A percentile compares a stretch with the other conserved stretches of the same genome.
phyloP scores from a whole-genome alignment of 2,888 invertebrate genomes.

The Drosophila mimica region DNA sequence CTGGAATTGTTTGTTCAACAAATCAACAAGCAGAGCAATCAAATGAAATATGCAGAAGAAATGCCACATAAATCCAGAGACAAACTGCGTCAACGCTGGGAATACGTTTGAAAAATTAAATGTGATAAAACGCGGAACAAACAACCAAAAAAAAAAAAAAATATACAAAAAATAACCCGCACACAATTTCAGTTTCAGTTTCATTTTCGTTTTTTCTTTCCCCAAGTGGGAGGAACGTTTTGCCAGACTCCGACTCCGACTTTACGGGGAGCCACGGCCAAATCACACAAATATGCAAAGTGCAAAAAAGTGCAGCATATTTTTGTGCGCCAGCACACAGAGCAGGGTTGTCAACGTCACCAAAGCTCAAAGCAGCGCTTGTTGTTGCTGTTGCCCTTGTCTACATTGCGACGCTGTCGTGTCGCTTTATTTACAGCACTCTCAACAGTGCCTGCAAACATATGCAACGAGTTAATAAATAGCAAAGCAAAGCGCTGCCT shows the following conservation, averaged over 20 bases:
- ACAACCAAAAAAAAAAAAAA: slow-evolving; percentile 16
- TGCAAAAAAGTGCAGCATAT: slow-evolving; percentile 70
- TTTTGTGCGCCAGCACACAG: slow-evolving; percentile 42
- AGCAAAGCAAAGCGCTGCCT: slow-evolving; percentile 33
- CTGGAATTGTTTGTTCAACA: slow-evolving; percentile 26
- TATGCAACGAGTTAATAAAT: slow-evolving; percentile 80
- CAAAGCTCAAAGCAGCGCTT: slow-evolving; percentile 58
- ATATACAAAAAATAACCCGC: slow-evolving; percentile 8
- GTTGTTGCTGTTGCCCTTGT: slow-evolving; percentile 30
- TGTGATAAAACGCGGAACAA: slow-evolving; percentile 57
- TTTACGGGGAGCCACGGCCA: slow-evolving; percentile 20
- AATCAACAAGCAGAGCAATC: slow-evolving; percentile 61
- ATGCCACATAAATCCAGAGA: slow-evolving; percentile 66
- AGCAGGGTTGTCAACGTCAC: slow-evolving; percentile 60
- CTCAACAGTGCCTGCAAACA: slow-evolving; percentile 69
- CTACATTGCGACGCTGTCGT: slow-evolving; percentile 44
- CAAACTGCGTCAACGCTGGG: slow-evolving; percentile 60
- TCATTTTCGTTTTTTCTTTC: slow-evolving; percentile 39
- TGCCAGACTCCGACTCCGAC: slow-evolving; percentile 24
- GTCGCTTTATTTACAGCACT: slow-evolving; percentile 66
- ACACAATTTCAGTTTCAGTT: slow-evolving; percentile 58
- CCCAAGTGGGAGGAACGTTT: slow-evolving; percentile 56
- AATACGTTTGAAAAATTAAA: slow-evolving; percentile 70
- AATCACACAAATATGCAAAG: slow-evolving; percentile 67
- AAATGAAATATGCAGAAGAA: slow-evolving; percentile 59